phyloP scores from a whole-genome alignment of 2,888 invertebrate species.

The Lithosia quadra region DNA sequence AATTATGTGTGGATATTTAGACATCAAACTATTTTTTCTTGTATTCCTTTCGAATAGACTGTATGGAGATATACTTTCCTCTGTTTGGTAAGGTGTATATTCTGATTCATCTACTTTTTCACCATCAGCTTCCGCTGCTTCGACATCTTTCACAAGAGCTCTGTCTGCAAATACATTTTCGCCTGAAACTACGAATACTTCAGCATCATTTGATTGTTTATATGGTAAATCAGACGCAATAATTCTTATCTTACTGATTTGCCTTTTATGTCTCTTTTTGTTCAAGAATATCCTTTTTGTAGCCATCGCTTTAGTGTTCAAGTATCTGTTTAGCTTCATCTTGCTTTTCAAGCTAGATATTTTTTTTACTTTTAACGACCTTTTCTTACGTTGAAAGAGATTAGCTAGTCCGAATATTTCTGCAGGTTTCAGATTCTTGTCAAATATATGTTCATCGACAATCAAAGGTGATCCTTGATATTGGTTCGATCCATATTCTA shows the following conservation, averaged over 20 bases:
- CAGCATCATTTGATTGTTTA: conserved; percentile 61
- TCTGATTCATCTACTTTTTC: conserved; percentile 50
- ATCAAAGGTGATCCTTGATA: conserved; percentile 36
- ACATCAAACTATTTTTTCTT: conserved; percentile 67
- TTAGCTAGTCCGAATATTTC: conserved; percentile 66
- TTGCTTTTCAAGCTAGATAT: conserved; percentile 65
- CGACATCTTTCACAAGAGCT: conserved; percentile 62
- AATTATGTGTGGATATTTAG: conserved; percentile 78
- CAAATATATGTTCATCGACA: conserved; percentile 59
- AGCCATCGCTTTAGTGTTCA: conserved; percentile 67
- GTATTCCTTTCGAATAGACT: conserved; percentile 56
- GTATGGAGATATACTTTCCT: conserved; percentile 44
- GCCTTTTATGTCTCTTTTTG: conserved; percentile 72
- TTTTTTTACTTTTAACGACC: conserved; percentile 60
- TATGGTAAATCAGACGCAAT: conserved; percentile 63
- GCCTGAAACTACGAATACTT: conserved; percentile 67
- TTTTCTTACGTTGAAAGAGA: conserved; percentile 64
- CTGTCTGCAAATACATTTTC: conserved; percentile 70
- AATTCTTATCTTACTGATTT: conserved; percentile 72
- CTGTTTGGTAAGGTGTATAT: conserved; percentile 49
- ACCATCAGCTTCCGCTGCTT: conserved; percentile 47
- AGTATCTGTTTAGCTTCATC: conserved; percentile 63
- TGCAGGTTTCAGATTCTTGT: conserved; percentile 64
- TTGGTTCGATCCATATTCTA: conserved; percentile 8
- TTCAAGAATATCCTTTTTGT: conserved; percentile 61